Percentiles rank a stretch among this genome's conserved stretches.
Evolutionary conservation across 2,113 vertebrate genomes (phyloP).

Genomic region (Tricholaema leucomelas): DNA sequence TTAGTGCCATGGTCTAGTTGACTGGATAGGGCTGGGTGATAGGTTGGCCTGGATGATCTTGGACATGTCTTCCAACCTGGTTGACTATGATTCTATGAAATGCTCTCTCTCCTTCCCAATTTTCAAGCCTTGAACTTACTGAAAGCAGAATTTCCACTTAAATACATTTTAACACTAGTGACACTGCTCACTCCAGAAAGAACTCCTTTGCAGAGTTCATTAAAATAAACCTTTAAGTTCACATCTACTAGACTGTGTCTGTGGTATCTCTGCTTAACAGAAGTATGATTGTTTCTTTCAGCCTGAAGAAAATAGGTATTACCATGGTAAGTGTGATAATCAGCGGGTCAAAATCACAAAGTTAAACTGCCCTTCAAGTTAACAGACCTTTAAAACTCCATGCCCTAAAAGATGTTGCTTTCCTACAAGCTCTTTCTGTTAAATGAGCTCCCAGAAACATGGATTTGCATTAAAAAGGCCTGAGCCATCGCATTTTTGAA

Average conservation of each 20-base stretch:
- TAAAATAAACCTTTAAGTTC: not conserved
- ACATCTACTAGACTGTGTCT: not conserved
- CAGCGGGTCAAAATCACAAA: not conserved
- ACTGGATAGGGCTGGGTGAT: no score
- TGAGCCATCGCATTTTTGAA: not conserved
- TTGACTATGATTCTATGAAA: no score
- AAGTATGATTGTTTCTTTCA: not conserved
- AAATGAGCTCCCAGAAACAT: not conserved
- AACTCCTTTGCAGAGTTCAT: not conserved
- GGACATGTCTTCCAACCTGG: no score
- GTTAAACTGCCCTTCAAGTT: not conserved
- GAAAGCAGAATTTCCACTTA: not conserved
- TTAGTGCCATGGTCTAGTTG: no score
- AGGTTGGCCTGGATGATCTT: no score
- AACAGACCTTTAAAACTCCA: not conserved
- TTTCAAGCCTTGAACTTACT: not conserved
- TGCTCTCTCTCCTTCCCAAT: not conserved
- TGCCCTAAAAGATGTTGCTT: not conserved
- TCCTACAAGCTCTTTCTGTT: not conserved
- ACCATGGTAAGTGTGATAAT: not conserved
- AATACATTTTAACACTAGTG: not conserved
- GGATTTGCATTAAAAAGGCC: conserved; percentile 41
- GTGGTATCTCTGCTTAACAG: not conserved
- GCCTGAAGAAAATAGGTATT: not conserved
- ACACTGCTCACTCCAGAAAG: not conserved